phyloP scores from a whole-genome alignment of 37 sponge, comb jelly and placozoan species.

The Eunapius fragilis region DNA sequence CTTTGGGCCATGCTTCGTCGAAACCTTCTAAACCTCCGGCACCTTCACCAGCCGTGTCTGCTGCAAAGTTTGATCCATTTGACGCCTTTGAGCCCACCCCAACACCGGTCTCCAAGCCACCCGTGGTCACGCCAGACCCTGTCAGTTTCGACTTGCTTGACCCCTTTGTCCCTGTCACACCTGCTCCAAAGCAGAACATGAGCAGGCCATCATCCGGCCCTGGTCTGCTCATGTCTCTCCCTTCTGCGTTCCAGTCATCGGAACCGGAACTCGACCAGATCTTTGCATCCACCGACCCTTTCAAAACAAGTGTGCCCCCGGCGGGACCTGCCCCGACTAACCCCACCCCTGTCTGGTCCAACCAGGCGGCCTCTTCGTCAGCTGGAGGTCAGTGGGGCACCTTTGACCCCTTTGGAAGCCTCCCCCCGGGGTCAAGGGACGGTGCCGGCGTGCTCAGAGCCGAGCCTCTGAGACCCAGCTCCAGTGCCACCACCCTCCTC shows the following conservation, averaged over 20 bases:
- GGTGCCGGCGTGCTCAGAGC: neutral
- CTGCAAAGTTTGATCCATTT: neutral
- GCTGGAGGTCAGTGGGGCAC: neutral
- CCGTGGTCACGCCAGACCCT: neutral
- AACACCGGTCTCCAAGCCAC: conserved; percentile 8
- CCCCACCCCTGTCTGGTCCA: neutral
- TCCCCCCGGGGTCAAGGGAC: neutral
- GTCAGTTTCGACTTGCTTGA: neutral
- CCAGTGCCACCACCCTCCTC: neutral
- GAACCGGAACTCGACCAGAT: neutral
- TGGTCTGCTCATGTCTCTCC: neutral
- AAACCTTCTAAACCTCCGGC: neutral
- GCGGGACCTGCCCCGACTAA: neutral
- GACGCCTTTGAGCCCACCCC: neutral
- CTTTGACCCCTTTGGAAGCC: neutral
- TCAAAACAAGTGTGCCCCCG: neutral
- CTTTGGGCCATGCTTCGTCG: neutral
- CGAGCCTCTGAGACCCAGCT: neutral
- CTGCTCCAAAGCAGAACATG: neutral
- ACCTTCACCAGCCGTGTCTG: neutral
- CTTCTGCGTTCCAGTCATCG: neutral
- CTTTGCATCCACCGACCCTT: neutral
- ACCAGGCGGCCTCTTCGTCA: neutral
- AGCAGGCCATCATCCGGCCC: neutral
- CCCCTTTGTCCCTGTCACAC: neutral